Base-by-base conservation (phyloP, 2,797 vertebrate genomes). In the Luscinia megarhynchos region DNA sequence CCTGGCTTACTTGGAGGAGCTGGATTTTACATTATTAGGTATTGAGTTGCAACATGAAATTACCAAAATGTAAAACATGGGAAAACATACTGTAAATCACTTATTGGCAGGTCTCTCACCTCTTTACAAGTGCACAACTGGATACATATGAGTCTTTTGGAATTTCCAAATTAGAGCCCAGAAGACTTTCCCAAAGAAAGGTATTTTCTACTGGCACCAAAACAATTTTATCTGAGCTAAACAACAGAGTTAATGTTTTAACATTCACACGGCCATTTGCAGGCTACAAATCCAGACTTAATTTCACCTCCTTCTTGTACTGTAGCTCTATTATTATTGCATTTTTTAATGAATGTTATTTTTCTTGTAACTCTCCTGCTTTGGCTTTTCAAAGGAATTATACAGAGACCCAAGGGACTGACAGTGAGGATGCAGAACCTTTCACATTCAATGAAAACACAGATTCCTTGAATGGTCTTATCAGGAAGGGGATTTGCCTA, bases 51-150 rank as follows among this genome's bases (percentile, higher is more conserved):
- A 91, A 94, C 95, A 97, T 70, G 87, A 98, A 97, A 97, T 96
- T 97, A 97, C 94, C 95, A 96, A 96, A 97, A 97, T 95, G 96
- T 97, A 96, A 97, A 97, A 96, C 96, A 96, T 79, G 94, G 96
- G 95, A 88, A 95, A 97, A 97, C 96, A 97, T 93, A 95, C 90
- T 97, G 95, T 95, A 97, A 97, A 97, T 98, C 97, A 97, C 93
- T 97, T 97, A 97, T 93, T 97, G 97, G 97, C 97, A 98, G 96
- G 92, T 93, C 59, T 67, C 89, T 94, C 67, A 89, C 94, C 95
- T 97, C 89, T 96, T 95, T 97, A 96, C 58, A 83, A 97, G 95
- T 78, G 36, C 80, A 89, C 62, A 24, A 53, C 89, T 94, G 69
- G 66, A 63, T 90, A 94, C 26, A 84, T 95, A 94, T 79, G 80